Evolutionary conservation across 1,140 invertebrate species (phyloP).

Genomic region (Platyscapa corneri): DNA sequence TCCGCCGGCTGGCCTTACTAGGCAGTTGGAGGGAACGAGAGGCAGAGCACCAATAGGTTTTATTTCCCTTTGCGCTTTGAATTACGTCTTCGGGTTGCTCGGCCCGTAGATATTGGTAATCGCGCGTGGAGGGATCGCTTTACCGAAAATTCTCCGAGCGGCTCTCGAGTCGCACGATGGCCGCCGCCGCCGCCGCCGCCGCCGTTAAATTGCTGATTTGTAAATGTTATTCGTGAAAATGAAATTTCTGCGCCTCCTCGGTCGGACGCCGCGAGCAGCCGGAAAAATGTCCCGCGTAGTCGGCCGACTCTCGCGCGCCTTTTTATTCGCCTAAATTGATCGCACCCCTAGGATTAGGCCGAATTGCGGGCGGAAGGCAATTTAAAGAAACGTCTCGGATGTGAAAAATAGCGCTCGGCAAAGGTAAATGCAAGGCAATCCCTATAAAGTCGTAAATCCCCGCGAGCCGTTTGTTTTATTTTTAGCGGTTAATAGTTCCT

Average conservation of each 20-base stretch:
- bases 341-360: neutral
- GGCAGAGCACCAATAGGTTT: conserved; percentile 14
- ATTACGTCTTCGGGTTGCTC: neutral
- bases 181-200: too few relatives aligned
- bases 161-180: too few relatives aligned
- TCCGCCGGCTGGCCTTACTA: conserved; percentile 38
- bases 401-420: neutral
- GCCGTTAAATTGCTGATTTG: neutral
- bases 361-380: neutral
- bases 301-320: neutral
- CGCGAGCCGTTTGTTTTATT: neutral
- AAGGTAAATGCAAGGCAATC: neutral
- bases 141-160: neutral
- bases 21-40: neutral
- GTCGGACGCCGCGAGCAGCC: neutral
- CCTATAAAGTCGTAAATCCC: conserved; percentile 5
- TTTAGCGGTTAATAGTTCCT: neutral
- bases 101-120: neutral
- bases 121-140: neutral
- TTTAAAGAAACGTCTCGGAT: too few relatives aligned
- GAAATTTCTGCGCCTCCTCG: too few relatives aligned
- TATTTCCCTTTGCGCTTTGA: conserved; percentile 15
- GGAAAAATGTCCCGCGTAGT: neutral
- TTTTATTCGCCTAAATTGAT: neutral
- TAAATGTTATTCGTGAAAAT: neutral